Conservation (phyloP, 1,140 invertebrate species). For the Rhagoletis pomonella region DNA sequence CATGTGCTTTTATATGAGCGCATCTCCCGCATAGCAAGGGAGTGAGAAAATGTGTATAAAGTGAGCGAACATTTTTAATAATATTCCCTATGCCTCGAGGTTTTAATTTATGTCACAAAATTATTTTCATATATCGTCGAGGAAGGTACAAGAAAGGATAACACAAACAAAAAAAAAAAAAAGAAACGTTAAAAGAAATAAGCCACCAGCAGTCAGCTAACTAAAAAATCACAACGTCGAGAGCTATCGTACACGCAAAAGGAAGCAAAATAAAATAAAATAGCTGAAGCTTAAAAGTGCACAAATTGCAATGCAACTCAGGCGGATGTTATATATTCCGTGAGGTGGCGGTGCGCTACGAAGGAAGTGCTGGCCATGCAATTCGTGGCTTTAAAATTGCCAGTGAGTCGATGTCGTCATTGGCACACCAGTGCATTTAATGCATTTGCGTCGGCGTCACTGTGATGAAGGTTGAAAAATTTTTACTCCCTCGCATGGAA, state of each 20-base stretch:
- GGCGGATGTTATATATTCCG: constrained; percentile 24
- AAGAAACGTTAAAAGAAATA: constrained; percentile 40
- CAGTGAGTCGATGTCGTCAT: not conserved
- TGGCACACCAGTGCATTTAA: constrained; percentile 16
- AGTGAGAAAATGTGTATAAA: not conserved
- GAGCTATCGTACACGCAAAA: not conserved
- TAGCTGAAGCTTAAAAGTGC: constrained; percentile 35
- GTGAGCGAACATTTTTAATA: constrained; percentile 56
- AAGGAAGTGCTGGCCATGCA: not conserved
- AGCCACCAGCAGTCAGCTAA: constrained; percentile 26
- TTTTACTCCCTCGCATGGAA: not conserved
- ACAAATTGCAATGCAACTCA: constrained; percentile 45
- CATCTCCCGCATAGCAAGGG: not conserved
- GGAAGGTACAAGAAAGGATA: constrained; percentile 48
- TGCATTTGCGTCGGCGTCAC: not conserved
- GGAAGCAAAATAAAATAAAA: not conserved
- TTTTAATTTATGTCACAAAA: constrained; percentile 58
- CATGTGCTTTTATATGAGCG: not conserved
- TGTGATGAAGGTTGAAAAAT: not conserved
- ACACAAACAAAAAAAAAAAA: constrained; percentile 38
- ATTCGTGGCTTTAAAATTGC: constrained; percentile 17
- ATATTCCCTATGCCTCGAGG: constrained; percentile 53
- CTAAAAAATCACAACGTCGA: constrained; percentile 7
- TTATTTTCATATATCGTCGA: constrained; percentile 56
- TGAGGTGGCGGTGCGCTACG: not conserved